A percentile compares a stretch with the other conserved stretches of the same genome.
phyloP scores from a whole-genome alignment of 2,888 invertebrate genomes.

The Chelonus formosanus region DNA sequence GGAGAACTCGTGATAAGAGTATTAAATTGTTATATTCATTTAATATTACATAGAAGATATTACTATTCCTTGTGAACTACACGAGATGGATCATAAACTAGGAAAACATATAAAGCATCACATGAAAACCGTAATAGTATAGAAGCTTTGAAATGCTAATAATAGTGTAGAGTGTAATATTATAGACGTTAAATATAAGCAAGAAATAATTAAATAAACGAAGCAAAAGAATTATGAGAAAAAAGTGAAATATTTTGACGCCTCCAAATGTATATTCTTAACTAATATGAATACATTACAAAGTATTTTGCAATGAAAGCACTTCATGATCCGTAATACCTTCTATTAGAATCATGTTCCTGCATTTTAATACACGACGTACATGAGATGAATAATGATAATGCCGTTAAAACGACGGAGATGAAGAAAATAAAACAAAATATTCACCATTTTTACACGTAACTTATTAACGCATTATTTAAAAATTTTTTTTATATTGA shows the following conservation, averaged over 20 bases:
- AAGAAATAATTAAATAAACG: neutral
- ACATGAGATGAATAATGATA: conserved; percentile 12
- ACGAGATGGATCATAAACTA: conserved; percentile 3
- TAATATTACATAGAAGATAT: too few species aligned
- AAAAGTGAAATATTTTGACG: neutral
- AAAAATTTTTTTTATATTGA: too few species aligned
- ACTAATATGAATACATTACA: too few species aligned
- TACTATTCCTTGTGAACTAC: conserved; percentile 2
- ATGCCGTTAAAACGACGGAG: conserved; percentile 14
- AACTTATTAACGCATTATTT: too few species aligned
- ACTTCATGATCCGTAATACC: conserved; percentile 52
- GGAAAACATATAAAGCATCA: conserved; percentile 8
- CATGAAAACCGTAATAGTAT: conserved; percentile 8
- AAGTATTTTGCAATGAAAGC: conserved; percentile 14
- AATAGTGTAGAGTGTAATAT: neutral
- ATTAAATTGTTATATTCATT: too few species aligned
- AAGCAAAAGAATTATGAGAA: too few species aligned
- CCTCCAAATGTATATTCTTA: conserved; percentile 4
- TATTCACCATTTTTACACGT: too few species aligned
- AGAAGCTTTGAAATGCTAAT: conserved; percentile 8
- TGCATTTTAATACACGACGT: conserved; percentile 56
- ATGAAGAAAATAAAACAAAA: too few species aligned
- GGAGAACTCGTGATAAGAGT: too few species aligned
- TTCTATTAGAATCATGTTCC: conserved; percentile 61
- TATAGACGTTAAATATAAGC: neutral